phyloP scores from a whole-genome alignment of 2,797 vertebrate species.

The Pangasius larnaudii region DNA sequence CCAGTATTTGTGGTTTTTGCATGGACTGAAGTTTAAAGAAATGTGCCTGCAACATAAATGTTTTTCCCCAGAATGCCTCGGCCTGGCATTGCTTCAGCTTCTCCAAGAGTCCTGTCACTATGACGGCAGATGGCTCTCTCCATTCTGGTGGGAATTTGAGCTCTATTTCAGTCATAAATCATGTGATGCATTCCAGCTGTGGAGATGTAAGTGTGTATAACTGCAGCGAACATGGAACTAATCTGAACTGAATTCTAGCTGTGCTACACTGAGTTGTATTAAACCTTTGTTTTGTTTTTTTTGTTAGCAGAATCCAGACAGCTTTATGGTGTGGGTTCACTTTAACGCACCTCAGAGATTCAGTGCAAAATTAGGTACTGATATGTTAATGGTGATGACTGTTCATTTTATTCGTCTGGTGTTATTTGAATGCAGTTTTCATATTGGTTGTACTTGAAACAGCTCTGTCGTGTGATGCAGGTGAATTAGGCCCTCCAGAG shows the following conservation, averaged over 20 bases:
- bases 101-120: constrained; percentile 82
- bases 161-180: constrained; percentile 83
- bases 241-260: not conserved
- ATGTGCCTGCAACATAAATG: not conserved
- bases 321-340: constrained; percentile 88
- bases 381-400: not conserved
- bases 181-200: constrained; percentile 89
- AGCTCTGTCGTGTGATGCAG: constrained; percentile 63
- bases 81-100: constrained; percentile 93
- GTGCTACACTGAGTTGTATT: not conserved
- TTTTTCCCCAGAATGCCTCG: constrained; percentile 80
- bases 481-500: constrained; percentile 82
- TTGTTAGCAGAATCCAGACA: constrained; percentile 83
- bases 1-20: not conserved
- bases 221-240: not conserved
- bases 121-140: constrained; percentile 66
- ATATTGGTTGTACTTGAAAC: not conserved
- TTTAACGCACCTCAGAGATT: constrained; percentile 88
- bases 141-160: constrained; percentile 69
- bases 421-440: not conserved
- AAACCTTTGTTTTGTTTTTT: constrained; percentile 14
- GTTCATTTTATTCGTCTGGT: not conserved
- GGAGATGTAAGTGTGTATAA: constrained; percentile 80
- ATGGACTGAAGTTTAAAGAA: not conserved
- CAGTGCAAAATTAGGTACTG: constrained; percentile 80